Base-by-base conservation (phyloP, 2,888 invertebrate species). In the Reticulitermes lucifugus region DNA sequence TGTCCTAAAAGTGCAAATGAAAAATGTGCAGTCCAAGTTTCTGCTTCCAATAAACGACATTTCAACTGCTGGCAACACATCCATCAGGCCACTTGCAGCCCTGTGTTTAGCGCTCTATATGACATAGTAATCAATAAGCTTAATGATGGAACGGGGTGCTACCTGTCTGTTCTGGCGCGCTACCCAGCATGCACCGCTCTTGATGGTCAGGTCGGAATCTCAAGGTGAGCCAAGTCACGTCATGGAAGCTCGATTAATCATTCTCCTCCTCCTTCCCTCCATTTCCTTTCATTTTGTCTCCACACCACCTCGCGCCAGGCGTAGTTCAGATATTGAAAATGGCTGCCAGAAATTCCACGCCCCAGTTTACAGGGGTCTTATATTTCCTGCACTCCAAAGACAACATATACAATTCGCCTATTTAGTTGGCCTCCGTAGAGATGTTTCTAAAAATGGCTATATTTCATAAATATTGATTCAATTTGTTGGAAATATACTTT, bases 161-260 rank as follows among this genome's bases (percentile, higher is more conserved):
- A 77, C 77, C 77, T 77, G 77, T 77, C 43, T 25, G 65, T 25
- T 46, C n/a, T 46, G 46, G 77, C 46, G 77, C 77, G n/a, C n/a
- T 46, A 46, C 77, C 43, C 77, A 46, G 46, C 35, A 73, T 73
- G 73, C 73, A 73, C 73, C 73, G 22, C 41, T 73, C 73, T 73
- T 77, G 77, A 46, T 77, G 77, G 77, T 77, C 77, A 43, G 77
- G 77, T 70, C 71, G 85, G 85, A 85, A 85, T 83, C 85, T 79
- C 85, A 83, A 85, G 85, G 85, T 83, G 79, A 85, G 29, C n/a
- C 83, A n/a, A 81, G 73, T 83, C 83, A 73, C 71, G 85, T 83
- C 83, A 85, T 83, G 85, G 55, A 77, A 79, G 41, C 71, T 85
- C 84, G 79, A 86, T 86, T 86, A 86, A 86, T 86, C 86, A 86